phyloP scores from a whole-genome alignment of 2,113 vertebrate genomes.

The Pelvicachromis taeniatus region DNA sequence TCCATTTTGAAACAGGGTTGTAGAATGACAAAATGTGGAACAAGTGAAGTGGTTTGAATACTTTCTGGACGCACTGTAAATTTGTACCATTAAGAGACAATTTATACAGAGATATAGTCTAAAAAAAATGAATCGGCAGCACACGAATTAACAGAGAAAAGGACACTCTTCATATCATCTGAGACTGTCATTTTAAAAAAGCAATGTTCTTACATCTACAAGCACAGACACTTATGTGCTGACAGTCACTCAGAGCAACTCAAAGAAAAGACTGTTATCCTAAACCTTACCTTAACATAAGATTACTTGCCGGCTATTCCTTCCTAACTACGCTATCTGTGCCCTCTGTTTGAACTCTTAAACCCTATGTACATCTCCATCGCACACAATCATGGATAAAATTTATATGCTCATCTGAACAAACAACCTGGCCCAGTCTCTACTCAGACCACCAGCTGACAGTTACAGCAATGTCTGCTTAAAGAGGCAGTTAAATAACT shows the following conservation, averaged over 20 bases:
- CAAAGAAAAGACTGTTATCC: background rate
- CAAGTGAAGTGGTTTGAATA: background rate
- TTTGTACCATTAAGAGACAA: background rate
- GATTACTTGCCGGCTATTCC: background rate
- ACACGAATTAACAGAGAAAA: background rate
- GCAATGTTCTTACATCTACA: background rate
- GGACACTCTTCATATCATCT: background rate
- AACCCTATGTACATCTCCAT: conserved; percentile 18
- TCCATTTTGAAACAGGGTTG: background rate
- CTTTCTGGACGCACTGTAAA: background rate
- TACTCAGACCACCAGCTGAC: background rate
- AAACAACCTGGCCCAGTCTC: background rate
- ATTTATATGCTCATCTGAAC: conserved; percentile 16
- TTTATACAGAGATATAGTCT: background rate
- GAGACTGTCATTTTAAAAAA: background rate
- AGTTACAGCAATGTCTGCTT: background rate
- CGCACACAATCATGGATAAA: conserved; percentile 7
- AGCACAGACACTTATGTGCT: background rate
- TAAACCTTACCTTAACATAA: background rate
- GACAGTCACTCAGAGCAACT: background rate
- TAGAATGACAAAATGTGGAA: background rate
- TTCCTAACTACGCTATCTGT: background rate
- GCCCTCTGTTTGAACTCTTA: background rate
- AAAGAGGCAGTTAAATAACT: background rate
- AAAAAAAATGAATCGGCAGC: rapidly evolving